Base-by-base conservation (phyloP, 2,888 invertebrate genomes). In the Macrophya alboannulata region DNA sequence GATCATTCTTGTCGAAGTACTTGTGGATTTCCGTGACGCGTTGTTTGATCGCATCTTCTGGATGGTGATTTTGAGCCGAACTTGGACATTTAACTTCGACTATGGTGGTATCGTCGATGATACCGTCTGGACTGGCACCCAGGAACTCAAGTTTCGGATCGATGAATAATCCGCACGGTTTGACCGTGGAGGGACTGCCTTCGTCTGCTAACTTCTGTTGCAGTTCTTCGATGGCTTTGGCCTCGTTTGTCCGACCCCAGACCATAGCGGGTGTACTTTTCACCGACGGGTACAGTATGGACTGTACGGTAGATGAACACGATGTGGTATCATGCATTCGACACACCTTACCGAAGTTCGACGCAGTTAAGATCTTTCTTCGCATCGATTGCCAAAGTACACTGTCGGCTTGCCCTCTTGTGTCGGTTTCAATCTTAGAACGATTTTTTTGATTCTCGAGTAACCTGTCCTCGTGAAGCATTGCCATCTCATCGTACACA, bases 91-190 rank as follows among this genome's bases (percentile, higher is more conserved):
- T 31, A 2, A 31, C 31, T 31, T 31, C 31, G 3, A 31, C 31
- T 31, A 31, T 87, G 4, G 86, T 86, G 77, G 88, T 85, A 21
- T 84, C 76, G 71, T 86, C 89, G 55, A 89, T 86, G 4, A 89
- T 71, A 45, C 88, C 88, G 85, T 90, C 89, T 4, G 89, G 88
- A 37, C 87, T 86, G 74, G 89, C 89, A 9, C 88, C 89, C 6
- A 89, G 84, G 76, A 86, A 88, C 9, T 51, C 86, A 21, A 79
- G 37, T n/a, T 88, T 81, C 45, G 72, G 48, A 86, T 90, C 90
- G 55, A 90, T 88, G 84, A 90, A 89, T 40, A 90, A 86, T 31
- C 90, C 91, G 84, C 90, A 89, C 0, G 77, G 68, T 4, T 65
- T 59, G 17, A 89, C 87, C 6, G n/a, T n/a, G n/a, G 17, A 9